These are phyloP conservation scores for Drosophila merina DNA, from an alignment of 2,888 invertebrate species.

Conservation along the genomic window DNA sequence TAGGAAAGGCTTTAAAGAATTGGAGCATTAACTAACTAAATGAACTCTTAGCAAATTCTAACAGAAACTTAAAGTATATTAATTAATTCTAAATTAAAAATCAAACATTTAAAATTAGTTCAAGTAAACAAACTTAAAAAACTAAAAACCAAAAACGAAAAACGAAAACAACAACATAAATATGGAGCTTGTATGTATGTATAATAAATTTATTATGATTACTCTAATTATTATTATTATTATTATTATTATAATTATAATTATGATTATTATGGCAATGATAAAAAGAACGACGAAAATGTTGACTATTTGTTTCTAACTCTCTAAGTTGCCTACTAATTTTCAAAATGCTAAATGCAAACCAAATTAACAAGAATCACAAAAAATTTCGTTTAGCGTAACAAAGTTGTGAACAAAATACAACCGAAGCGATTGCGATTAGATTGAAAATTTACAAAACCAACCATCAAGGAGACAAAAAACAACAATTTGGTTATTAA, in stretches of 20 bases:
- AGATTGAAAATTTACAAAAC: slow-evolving; percentile 35
- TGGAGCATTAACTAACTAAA: slow-evolving; percentile 59
- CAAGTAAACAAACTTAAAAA: slow-evolving; percentile 41
- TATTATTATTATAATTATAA: slow-evolving; percentile 53
- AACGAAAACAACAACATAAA: slow-evolving; percentile 19
- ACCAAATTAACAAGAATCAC: slow-evolving; percentile 23
- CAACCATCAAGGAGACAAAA: slow-evolving; percentile 29
- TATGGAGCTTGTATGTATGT: slow-evolving; percentile 75
- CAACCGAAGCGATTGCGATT: slow-evolving; percentile 27
- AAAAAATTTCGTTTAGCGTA: slow-evolving; percentile 54
- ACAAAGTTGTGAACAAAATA: slow-evolving; percentile 33
- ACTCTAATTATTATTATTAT: slow-evolving; percentile 47
- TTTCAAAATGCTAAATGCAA: slow-evolving; percentile 35
- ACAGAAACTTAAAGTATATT: slow-evolving; percentile 71
- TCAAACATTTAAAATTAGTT: slow-evolving; percentile 75
- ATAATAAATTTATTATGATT: slow-evolving; percentile 68
- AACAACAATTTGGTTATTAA: slow-evolving; percentile 55
- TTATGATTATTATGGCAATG: slow-evolving; percentile 54
- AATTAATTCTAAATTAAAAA: slow-evolving; percentile 70
- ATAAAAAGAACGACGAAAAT: slow-evolving; percentile 42
- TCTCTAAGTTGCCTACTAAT: slow-evolving; percentile 47
- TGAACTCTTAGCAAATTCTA: slow-evolving; percentile 73
- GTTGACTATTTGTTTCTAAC: slow-evolving; percentile 60
- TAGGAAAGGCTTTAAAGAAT: slow-evolving; percentile 66
- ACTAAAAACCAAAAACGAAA: slow-evolving; percentile 1